Base-by-base conservation (phyloP, 2,113 vertebrate genomes). In the Circaetus cinerascens region DNA sequence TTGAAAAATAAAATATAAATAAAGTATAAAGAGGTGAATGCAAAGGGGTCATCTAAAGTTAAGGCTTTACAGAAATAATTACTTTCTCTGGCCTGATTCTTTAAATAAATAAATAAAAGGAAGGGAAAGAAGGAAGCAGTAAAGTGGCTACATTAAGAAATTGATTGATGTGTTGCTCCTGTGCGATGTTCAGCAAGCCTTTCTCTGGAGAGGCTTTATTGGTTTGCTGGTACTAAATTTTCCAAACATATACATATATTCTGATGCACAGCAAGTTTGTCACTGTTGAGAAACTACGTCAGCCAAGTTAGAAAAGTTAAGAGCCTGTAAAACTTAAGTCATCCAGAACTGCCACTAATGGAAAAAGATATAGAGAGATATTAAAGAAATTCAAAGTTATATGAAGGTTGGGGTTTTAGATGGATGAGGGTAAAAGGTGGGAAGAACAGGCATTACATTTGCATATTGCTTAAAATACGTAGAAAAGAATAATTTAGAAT, bases 241-340 rank as follows among this genome's bases (percentile, higher is more conserved):
- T 93, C 88, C 90, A 95, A 96, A 97, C 88, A 93, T 71, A 93
- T 83, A 93, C 80, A 94, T 95, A 94, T 95, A 79, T 96, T 97
- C 82, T 96, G 95, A 92, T 93, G 94, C 92, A 95, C 32, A 1
- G 88, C 92, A 95, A 91, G 85, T 90, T 94, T 97, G 95, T 97
- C 96, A 97, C 90, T 1, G 82, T 93, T 96, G 94, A 97, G 95
- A 94, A 95, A 81, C 94, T 92, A 88, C 78, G 38, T 94, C 96
- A 96, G 82, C 88, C 92, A 93, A 92, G 82, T 97, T 95, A 96
- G 94, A 94, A 94, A 97, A 95, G 94, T 94, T 96, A 97, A 97
- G 92, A 96, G 94, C 88, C 94, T 97, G 94, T 92, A 96, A 97
- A 97, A 95, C 72, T 93, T 73, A 95, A 96, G 96, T 95, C 97